Evolutionary conservation across 2,888 invertebrate species (phyloP), one percentile per base, ranked within the genome.

Genomic region (Lordiphosa fenestrarum): DNA sequence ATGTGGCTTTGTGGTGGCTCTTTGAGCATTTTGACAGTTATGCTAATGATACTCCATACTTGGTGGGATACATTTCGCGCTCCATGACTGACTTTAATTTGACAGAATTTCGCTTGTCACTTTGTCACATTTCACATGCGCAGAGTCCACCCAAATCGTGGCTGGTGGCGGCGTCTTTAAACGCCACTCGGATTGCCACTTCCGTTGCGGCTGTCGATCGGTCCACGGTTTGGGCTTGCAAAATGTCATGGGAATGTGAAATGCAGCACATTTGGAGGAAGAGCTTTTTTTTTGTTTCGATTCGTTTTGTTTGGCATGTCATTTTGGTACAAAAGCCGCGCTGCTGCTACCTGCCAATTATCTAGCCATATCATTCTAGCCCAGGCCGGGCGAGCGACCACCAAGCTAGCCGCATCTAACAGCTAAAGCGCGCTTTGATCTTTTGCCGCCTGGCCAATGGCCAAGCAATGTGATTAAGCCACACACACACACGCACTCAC

Each of bases 131-230:
- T 65, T 66, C 63, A 56, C 60, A 64, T 59, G 60, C 67, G 53
- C 63, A 72, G 61, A 50, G 52, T 57, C 50, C 51, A 49, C 61
- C 67, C 59, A 69, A 73, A 55, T 56, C 42, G 38, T 49, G 54
- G 62, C 2, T 38, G 53, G 25, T 50, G 59, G 65, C 71, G 70
- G 84, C 70, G 78, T 74, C 84, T 76, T 84, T 69, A 72, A 85
- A 87, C 86, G 87, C 87, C 86, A 85, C 77, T 81, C 74, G 86
- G 73, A 53, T 82, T 86, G 75, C 80, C 76, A 86, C 86, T 87
- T 87, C 87, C 87, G 87, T 57, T 74, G 81, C 7, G 40, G 23
- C 52, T 57, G 47, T 47, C 19, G 36, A 36, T 51, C 48, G 65
- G 52, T 71, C 60, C 53, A 44, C 41, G 42, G 35, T 38, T 53